Evolutionary conservation across 2,113 vertebrate species (phyloP).

Genomic region (Rhynchomys soricoides): DNA sequence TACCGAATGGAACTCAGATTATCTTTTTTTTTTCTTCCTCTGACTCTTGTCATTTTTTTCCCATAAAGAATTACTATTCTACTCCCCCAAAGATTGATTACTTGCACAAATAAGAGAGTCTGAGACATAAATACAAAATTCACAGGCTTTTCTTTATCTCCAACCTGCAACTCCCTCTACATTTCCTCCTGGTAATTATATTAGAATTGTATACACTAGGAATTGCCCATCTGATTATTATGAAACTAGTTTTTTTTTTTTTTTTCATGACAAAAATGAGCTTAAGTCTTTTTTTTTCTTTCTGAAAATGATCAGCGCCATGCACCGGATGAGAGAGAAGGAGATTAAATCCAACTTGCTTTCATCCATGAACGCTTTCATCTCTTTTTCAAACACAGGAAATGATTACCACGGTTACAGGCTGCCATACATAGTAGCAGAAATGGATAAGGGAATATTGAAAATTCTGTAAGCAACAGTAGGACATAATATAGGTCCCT

Average conservation of each 20-base stretch:
- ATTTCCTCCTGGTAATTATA: constrained; percentile 91
- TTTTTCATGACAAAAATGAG: constrained; percentile 92
- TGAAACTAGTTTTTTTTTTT: constrained; percentile 91
- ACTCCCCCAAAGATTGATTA: constrained; percentile 91
- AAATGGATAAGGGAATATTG: constrained; percentile 92
- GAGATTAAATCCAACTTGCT: constrained; percentile 98
- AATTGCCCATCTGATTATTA: constrained; percentile 91
- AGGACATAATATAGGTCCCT: constrained; percentile 88
- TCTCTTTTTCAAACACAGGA: constrained; percentile 94
- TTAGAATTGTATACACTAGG: constrained; percentile 93
- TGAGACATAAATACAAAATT: constrained; percentile 92
- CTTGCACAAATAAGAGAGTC: constrained; percentile 93
- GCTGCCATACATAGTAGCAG: constrained; percentile 90
- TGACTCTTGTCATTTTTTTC: constrained; percentile 89
- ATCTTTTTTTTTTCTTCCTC: constrained; percentile 89
- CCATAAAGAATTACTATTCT: constrained; percentile 92
- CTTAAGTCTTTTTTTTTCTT: constrained; percentile 91
- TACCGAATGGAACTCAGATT: constrained; percentile 93
- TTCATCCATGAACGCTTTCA: constrained; percentile 98
- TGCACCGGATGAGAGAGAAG: constrained; percentile 92
- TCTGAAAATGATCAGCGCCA: constrained; percentile 92
- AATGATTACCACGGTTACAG: constrained; percentile 93
- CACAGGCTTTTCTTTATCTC: constrained; percentile 92
- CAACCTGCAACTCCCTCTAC: constrained; percentile 90
- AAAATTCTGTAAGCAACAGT: constrained; percentile 89